Evolutionary conservation across 2,888 invertebrate species (phyloP).

Genomic region (Odontocerum albicorne): DNA sequence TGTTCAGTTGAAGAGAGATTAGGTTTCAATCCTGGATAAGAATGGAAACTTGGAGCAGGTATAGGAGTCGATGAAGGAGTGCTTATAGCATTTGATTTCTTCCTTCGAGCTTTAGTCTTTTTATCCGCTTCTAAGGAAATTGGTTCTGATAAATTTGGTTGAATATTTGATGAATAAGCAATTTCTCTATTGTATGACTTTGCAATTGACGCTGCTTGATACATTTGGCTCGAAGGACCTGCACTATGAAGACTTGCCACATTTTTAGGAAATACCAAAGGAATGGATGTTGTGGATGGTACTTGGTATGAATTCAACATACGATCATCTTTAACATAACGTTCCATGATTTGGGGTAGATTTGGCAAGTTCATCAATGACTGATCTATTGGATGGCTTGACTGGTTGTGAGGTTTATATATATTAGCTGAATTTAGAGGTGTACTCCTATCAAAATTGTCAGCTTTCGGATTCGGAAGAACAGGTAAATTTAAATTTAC

Average conservation of each 20-base stretch:
- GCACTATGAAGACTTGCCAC: slow-evolving; percentile 48
- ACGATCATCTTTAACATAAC: slow-evolving; percentile 59
- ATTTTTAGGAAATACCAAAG: slow-evolving; percentile 57
- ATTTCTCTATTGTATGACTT: slow-evolving; percentile 47
- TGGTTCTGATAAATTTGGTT: slow-evolving; percentile 19
- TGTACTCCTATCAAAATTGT: slow-evolving; percentile 15
- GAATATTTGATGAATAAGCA: slow-evolving; percentile 38
- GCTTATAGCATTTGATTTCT: slow-evolving; percentile 43
- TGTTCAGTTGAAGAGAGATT: slow-evolving; percentile 44
- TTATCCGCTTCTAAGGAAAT: slow-evolving; percentile 41
- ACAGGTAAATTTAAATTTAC: slow-evolving; percentile 16
- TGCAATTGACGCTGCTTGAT: slow-evolving; percentile 46
- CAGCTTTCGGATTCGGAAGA: slow-evolving; percentile 6
- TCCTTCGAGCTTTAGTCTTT: slow-evolving; percentile 46
- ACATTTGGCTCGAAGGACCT: slow-evolving; percentile 44
- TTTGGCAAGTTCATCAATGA: slow-evolving; percentile 58
- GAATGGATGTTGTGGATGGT: slow-evolving; percentile 43
- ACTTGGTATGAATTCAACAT: slow-evolving; percentile 55
- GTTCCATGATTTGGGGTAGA: slow-evolving; percentile 62
- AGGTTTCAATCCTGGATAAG: slow-evolving; percentile 58
- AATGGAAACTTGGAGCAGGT: slow-evolving; percentile 55
- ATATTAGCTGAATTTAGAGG: slow-evolving; percentile 14
- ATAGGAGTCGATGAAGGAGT: slow-evolving; percentile 42
- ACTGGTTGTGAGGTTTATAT: slow-evolving; percentile 40
- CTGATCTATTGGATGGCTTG: slow-evolving; percentile 53